Base-by-base conservation (phyloP, 2,797 vertebrate genomes). In the Carcharodon carcharias region DNA sequence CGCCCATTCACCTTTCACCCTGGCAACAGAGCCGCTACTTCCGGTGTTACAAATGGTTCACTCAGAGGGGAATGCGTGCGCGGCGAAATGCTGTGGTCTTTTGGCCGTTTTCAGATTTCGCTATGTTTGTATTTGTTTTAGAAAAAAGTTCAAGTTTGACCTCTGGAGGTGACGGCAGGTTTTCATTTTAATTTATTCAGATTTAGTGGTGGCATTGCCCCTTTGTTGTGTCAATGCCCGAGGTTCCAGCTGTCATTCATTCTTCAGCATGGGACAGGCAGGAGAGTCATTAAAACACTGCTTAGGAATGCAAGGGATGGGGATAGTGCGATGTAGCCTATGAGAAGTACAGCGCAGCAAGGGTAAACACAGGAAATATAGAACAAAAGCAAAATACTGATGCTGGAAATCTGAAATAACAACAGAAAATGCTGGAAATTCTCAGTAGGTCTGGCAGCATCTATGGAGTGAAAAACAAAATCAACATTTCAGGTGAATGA, bases 21-120 rank as follows among this genome's bases (percentile, higher is more conserved):
- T 61, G 14, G 56, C 56, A 91, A 91, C 88, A 3, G 11, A 1
- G 54, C 0, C 50, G 23, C 88, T 31, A 56, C 88, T 58, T 91
- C 88, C 88, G 87, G 26, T 31, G 54, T 50, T 21, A 0, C 14
- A 0, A 26, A 28, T 26, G 23, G 65, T 21, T 67, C 1, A 4
- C 65, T 26, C 26, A 6, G 65, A 0, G 63, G 16, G 11, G 63
- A 18, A 14, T 69, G 23, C 67, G 67, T 23, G 67, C 67, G 69
- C 69, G 0, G n/a, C 0, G 35, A 7, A 0, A 18, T 0, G 6
- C 1, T 21, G 1, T 0, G 16, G 40, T 6, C 6, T 23, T 21
- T 8, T 9, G 18, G 18, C 18, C 4, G 77, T 40, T 82, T 82
- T 82, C 77, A 3, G 77, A 82, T 82, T 40, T n/a, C 12, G n/a